Evolutionary conservation across 2,888 invertebrate species (phyloP), one percentile per base, ranked within the genome.

Genomic region (Cantharis lateralis): DNA sequence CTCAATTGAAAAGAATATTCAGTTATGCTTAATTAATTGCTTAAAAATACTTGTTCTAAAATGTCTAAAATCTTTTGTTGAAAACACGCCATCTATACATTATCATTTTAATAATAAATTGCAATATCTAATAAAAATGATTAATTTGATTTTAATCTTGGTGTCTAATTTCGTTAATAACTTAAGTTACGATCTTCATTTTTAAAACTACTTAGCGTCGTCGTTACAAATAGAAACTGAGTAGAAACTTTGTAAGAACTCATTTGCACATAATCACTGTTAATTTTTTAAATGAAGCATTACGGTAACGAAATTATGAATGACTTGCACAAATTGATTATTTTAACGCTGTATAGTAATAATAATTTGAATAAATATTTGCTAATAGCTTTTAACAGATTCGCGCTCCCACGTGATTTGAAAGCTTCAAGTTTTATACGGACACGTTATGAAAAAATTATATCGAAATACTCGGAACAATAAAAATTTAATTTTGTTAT

Each of bases 121-220:
- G 20, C 62, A 68, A 73, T 68, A 73, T 63, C 32, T 66, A 66
- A 72, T 68, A 32, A 72, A 72, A 68, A 24, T 72, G 64, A 68
- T 72, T 72, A 72, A 72, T 72, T 68, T 66, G 66, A 66, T 72
- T 72, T 72, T 72, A 72, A 72, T 72, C 66, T 66, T 20, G 32
- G 18, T 66, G 32, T 61, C 66, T 61, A 26, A 72, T 72, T 72
- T 68, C 61, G 28, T 68, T 18, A 32, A 72, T 61, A 64, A 20
- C 24, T 24, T 66, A 66, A 66, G 20, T 66, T 66, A 20, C 7
- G 64, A 20, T 66, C 24, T 66, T 48, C 48, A 48, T 48, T 48
- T 48, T 48, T 48, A 48, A 48, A 48, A 48, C 48, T 48, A 48
- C 48, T 48, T 48, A 48, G 48, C 48, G 48, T 48, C 48, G 48